Base-by-base conservation (phyloP, 2,888 invertebrate genomes). In the Heliconius charithonia region DNA sequence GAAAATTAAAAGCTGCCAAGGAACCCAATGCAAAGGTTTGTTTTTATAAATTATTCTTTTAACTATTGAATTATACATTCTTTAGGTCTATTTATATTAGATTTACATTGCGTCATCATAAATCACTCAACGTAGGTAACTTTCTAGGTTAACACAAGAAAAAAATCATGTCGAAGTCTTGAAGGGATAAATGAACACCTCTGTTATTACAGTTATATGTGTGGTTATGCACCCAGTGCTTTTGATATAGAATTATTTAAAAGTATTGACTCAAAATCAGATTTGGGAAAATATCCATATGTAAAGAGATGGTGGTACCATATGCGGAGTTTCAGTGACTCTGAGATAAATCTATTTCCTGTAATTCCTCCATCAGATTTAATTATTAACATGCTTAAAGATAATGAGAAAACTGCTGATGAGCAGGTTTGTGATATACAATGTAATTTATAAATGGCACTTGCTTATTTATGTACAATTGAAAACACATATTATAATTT, bases 1-100 rank as follows among this genome's bases (percentile, higher is more conserved):
- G 98, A 87, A 97, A 97, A 93, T 93, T 98, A 82, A 98, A 98
- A 94, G 95, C 97, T 83, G 96, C 97, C 51, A 97, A 98, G 92
- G 97, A 97, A 91, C 96, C 96, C 75, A 96, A 96, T 89, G 97
- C 97, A 84, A 96, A 97, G 97, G 98, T 98, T 86, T 88, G 89
- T 90, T 37, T 59, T 70, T 13, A 37, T 41, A 67, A 77, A 51
- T 70, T 62, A 22, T 75, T 69, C 27, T 81, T 85, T 79, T 82
- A 80, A 79, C 6, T 19, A 65, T 16, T 16, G 4, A 16, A 69
- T 62, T 22, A 45, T 75, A 16, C 51, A 27, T 16, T 77, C 66
- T 77, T 16, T 63, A 70, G 27, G 59, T 70, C 29, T 45, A 32
- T 71, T 63, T 37, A 66, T 80, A 63, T 59, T 63, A 67, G 63